These are phyloP conservation scores for Penaeus indicus DNA, from an alignment of 1,140 invertebrate genomes.

Conservation along the genomic window DNA sequence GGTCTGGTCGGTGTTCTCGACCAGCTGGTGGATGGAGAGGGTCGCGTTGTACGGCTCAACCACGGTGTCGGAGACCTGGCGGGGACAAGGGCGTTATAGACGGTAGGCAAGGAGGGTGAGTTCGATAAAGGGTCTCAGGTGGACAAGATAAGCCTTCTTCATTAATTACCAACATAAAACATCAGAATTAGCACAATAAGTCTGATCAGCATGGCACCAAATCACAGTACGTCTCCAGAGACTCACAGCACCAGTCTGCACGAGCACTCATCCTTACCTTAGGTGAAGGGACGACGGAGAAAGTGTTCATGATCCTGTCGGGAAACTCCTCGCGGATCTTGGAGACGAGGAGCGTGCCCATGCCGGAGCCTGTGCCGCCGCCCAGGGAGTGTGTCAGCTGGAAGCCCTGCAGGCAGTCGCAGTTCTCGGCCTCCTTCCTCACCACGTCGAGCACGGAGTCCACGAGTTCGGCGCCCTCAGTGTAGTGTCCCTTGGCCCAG, in stretches of 20 bases:
- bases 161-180: no score
- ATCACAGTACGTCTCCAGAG: background rate
- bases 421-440: slow-evolving; percentile 58
- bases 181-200: no score
- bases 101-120: background rate
- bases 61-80: slow-evolving; percentile 51
- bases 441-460: slow-evolving; percentile 57
- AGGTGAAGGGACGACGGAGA: slow-evolving; percentile 53
- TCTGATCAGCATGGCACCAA: no score
- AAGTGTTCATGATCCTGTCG: slow-evolving; percentile 61
- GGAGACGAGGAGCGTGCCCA: slow-evolving; percentile 58
- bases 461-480: slow-evolving; percentile 53
- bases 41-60: slow-evolving; percentile 59
- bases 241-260: no score
- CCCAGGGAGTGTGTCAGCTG: slow-evolving; percentile 58
- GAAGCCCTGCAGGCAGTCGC: slow-evolving; percentile 55
- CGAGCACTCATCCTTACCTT: slow-evolving; percentile 24
- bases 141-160: no score
- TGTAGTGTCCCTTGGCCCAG: slow-evolving; percentile 63
- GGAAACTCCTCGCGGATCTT: slow-evolving; percentile 59
- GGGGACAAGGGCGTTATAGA: background rate
- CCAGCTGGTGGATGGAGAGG: slow-evolving; percentile 57
- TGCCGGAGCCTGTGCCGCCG: slow-evolving; percentile 49
- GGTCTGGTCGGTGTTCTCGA: slow-evolving; percentile 58
- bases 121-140: no score